Base-by-base conservation (phyloP, 2,113 vertebrate species). In the Sakesphorus luctuosus region DNA sequence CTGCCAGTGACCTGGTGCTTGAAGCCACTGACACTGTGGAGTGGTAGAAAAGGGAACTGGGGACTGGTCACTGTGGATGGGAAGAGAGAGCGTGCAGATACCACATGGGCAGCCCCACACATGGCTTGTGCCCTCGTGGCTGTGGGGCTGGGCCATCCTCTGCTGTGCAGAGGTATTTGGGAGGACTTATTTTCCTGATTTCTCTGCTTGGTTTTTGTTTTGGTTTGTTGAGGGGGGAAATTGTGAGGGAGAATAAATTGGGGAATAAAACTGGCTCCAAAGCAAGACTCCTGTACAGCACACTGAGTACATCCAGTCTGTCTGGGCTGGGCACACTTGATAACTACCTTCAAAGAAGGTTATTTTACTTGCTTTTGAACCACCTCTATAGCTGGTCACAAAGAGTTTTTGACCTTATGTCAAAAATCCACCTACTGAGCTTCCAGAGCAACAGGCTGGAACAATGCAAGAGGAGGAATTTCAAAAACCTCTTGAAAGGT, bases 381-480 rank as follows among this genome's bases (percentile, higher is more conserved):
- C 52, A 38, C 38, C 46, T 84, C 43, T 59, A 0, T 75, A 61
- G 66, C 28, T 84, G 95, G 28, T 58, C 53, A 66, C 67, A 40
- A 86, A 43, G 89, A 40, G 25, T 47, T 84, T 87, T 46, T 80
- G 62, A 67, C 85, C 85, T 71, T 71, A 7, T 89, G 38, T 95
- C 61, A 93, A 55, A 78, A 96, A 86, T 63, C 59, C 20, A 35
- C 35, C 79, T 56, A 36, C 71, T 0, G 3, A 95, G 65, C 88
- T 91, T 93, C 79, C 77, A 58, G 56, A 79, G 13, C 69, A 50
- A 52, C 0, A 23, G 68, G 35, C n/a, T 90, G 17, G 58, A 77
- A 90, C 92, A 95, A 52, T 85, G 87, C 56, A 23, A 82, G 86
- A 46, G 49, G 58, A 90, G 63, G 58, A 94, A 78, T 59, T 87